phyloP scores from a whole-genome alignment of 1,140 invertebrate species.

The Wasmannia auropunctata region DNA sequence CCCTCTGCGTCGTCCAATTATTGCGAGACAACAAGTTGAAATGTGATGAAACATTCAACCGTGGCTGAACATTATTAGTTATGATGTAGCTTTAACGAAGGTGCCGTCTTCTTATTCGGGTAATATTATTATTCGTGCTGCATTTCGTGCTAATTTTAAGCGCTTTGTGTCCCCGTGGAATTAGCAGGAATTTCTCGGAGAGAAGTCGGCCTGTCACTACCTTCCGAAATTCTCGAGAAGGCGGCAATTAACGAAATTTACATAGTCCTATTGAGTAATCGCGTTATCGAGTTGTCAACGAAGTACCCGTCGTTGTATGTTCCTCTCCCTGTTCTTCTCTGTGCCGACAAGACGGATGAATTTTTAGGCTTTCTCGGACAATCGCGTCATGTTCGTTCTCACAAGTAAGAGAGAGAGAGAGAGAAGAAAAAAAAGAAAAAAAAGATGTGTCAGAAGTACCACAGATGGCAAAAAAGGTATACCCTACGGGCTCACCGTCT shows the following conservation, averaged over 20 bases:
- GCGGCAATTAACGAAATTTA: slow-evolving; percentile 56
- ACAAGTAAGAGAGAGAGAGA: not conserved
- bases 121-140: slow-evolving; percentile 42
- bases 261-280: slow-evolving; percentile 49
- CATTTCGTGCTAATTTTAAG: slow-evolving; percentile 40
- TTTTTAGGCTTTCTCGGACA: not conserved
- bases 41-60: not conserved
- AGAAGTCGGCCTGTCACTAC: slow-evolving; percentile 5
- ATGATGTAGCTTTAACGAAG: slow-evolving; percentile 30
- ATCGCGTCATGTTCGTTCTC: not conserved
- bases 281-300: slow-evolving; percentile 39
- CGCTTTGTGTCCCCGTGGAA: slow-evolving; percentile 46
- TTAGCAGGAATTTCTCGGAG: slow-evolving; percentile 41
- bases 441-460: not conserved
- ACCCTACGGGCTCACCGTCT: not conserved
- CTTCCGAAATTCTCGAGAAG: slow-evolving; percentile 58
- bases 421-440: not conserved
- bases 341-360: not conserved
- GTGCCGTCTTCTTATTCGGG: slow-evolving; percentile 24
- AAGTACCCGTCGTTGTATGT: not conserved
- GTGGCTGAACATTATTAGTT: slow-evolving; percentile 11
- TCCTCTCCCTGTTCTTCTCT: not conserved
- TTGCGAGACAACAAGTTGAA: not conserved
- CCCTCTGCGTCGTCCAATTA: not conserved
- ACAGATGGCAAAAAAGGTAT: not conserved